Conservation (phyloP, 1,140 invertebrate species). For the Tetranychus urticae region DNA sequence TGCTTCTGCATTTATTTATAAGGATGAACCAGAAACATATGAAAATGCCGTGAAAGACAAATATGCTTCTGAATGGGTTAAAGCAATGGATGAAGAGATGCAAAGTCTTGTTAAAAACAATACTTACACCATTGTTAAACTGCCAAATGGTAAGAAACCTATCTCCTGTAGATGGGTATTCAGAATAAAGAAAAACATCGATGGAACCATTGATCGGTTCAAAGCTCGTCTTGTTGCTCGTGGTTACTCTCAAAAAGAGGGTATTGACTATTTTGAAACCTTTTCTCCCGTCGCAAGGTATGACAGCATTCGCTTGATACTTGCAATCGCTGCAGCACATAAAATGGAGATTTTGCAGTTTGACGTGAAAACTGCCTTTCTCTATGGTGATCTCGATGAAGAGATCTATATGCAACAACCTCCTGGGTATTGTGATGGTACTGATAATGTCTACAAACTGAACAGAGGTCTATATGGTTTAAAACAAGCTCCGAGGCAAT, state of each 20-base stretch:
- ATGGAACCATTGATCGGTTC: conserved; percentile 4
- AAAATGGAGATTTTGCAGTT: neutral
- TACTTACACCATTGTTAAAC: neutral
- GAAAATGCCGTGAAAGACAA: neutral
- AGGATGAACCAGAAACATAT: neutral
- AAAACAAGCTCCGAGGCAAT: conserved; percentile 20
- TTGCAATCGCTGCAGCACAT: neutral
- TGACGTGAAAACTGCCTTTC: conserved; percentile 8
- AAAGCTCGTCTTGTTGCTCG: conserved; percentile 6
- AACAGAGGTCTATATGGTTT: conserved; percentile 21
- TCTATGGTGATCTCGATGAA: too few relatives aligned
- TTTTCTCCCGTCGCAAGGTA: conserved; percentile 1
- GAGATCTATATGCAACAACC: conserved; percentile 1
- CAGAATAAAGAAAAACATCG: neutral
- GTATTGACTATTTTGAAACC: too few relatives aligned
- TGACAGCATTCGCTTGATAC: neutral
- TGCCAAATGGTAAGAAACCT: neutral
- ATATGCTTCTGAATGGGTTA: neutral
- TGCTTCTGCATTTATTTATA: too few relatives aligned
- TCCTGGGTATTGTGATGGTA: neutral
- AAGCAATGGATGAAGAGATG: conserved; percentile 4
- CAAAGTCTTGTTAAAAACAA: neutral
- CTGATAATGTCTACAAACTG: conserved; percentile 9
- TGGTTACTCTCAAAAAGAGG: neutral
- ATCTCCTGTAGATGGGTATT: conserved; percentile 8